These are phyloP conservation scores for Erannis defoliaria DNA, from an alignment of 2,888 invertebrate genomes.

Conservation along the genomic window DNA sequence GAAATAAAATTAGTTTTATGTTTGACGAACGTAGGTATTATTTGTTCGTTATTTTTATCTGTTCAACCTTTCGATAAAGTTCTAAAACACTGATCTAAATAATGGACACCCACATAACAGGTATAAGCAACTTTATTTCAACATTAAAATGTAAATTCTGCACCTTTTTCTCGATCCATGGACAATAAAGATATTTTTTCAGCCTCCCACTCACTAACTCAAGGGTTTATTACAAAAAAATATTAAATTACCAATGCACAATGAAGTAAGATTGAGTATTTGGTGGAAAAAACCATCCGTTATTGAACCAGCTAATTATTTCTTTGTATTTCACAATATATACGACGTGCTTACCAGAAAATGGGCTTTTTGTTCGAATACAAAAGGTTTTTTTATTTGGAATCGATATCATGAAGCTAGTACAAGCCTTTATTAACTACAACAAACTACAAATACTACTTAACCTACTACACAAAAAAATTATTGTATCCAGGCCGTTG, in stretches of 20 bases:
- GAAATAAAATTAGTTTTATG: too few relatives aligned
- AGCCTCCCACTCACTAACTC: conserved; percentile 66
- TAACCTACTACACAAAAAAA: too few relatives aligned
- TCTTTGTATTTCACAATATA: conserved; percentile 77
- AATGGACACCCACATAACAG: conserved; percentile 21
- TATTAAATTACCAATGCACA: conserved; percentile 82
- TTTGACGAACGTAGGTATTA: not conserved
- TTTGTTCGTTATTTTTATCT: not conserved
- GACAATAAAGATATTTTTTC: conserved; percentile 68
- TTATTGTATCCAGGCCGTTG: too few relatives aligned
- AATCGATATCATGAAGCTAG: conserved; percentile 74
- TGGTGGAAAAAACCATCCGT: conserved; percentile 73
- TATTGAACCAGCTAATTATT: conserved; percentile 82
- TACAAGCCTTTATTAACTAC: too few relatives aligned
- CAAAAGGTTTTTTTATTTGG: conserved; percentile 71
- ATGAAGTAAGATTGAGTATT: conserved; percentile 68
- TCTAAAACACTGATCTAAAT: conserved; percentile 24
- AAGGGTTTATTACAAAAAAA: conserved; percentile 76
- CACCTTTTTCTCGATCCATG: conserved; percentile 56
- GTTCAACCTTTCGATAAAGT: conserved; percentile 11
- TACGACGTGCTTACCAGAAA: conserved; percentile 79
- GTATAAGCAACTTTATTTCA: conserved; percentile 38
- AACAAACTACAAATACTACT: too few relatives aligned
- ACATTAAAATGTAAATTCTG: conserved; percentile 42
- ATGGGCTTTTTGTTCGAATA: conserved; percentile 76